phyloP scores from a whole-genome alignment of 1,140 invertebrate genomes.

The Plectus sambesii region DNA sequence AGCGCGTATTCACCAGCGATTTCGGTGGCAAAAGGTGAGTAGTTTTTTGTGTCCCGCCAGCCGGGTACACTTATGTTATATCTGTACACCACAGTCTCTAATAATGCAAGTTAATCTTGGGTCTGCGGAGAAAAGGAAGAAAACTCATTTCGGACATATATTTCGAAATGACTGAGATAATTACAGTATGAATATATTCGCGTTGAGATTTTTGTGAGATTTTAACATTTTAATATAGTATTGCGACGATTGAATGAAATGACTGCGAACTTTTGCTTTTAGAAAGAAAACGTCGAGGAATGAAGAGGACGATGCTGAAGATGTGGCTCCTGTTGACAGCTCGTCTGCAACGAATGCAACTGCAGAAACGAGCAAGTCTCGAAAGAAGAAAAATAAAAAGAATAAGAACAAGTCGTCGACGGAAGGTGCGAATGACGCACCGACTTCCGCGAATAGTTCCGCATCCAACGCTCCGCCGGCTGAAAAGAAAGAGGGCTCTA shows the following conservation, averaged over 20 bases:
- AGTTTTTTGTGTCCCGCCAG: too few relatives aligned
- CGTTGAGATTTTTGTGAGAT: too few relatives aligned
- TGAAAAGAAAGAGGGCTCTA: slow-evolving; percentile 35
- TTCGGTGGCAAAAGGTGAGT: slow-evolving; percentile 9
- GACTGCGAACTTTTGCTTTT: too few relatives aligned
- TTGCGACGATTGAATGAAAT: too few relatives aligned
- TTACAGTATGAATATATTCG: too few relatives aligned
- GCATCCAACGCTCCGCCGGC: slow-evolving; percentile 24
- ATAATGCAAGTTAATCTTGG: too few relatives aligned
- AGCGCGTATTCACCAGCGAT: slow-evolving; percentile 57
- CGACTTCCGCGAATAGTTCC: slow-evolving; percentile 12
- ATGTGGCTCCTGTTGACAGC: slow-evolving; percentile 15
- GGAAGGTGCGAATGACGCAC: slow-evolving; percentile 2
- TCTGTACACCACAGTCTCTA: too few relatives aligned
- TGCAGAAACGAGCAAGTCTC: slow-evolving; percentile 4
- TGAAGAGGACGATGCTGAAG: slow-evolving; percentile 7
- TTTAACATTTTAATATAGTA: too few relatives aligned
- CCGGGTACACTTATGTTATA: too few relatives aligned
- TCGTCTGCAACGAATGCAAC: slow-evolving; percentile 7
- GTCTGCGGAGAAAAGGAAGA: too few relatives aligned
- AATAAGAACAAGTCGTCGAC: slow-evolving; percentile 21
- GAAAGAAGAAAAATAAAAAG: slow-evolving; percentile 22
- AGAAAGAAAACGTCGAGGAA: slow-evolving; percentile 8
- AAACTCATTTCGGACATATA: too few relatives aligned
- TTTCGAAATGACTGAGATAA: too few relatives aligned